These are phyloP conservation scores for Eupeodes latifasciatus DNA, from an alignment of 2,888 invertebrate genomes.

Conservation along the genomic window DNA sequence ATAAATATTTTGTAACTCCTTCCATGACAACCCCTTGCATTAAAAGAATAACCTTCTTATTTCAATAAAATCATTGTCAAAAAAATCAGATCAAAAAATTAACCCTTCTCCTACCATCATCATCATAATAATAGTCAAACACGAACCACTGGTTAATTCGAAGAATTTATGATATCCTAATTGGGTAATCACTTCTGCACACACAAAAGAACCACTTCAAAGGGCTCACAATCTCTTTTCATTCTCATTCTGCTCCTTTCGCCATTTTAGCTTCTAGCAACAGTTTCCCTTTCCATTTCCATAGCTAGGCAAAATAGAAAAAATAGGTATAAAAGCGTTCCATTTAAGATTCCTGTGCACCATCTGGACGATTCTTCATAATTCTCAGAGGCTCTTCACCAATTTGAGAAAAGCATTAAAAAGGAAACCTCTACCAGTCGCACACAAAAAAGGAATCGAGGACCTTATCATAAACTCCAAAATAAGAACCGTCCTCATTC, in stretches of 20 bases:
- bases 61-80: conserved; percentile 55
- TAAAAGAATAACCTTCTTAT: conserved; percentile 26
- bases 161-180: conserved; percentile 68
- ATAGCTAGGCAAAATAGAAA: background rate
- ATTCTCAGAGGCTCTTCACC: conserved; percentile 49
- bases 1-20: background rate
- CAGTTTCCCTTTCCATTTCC: conserved; percentile 31
- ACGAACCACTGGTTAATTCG: conserved; percentile 42
- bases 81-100: conserved; percentile 17
- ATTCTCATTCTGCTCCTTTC: background rate
- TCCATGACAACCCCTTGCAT: background rate
- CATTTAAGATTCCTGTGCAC: conserved; percentile 27
- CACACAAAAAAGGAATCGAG: background rate
- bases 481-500: conserved; percentile 43
- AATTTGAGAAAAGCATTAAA: conserved; percentile 9
- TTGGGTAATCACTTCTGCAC: conserved; percentile 68
- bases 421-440: conserved; percentile 10
- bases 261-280: conserved; percentile 32
- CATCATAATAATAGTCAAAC: conserved; percentile 12
- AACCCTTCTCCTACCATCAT: background rate
- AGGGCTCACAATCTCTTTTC: background rate
- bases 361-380: conserved; percentile 69
- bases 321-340: conserved; percentile 12
- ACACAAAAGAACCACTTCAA: conserved; percentile 33
- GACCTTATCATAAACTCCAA: conserved; percentile 37